Evolutionary conservation across 2,113 vertebrate genomes (phyloP).

Genomic region (Leucopsar rothschildi): DNA sequence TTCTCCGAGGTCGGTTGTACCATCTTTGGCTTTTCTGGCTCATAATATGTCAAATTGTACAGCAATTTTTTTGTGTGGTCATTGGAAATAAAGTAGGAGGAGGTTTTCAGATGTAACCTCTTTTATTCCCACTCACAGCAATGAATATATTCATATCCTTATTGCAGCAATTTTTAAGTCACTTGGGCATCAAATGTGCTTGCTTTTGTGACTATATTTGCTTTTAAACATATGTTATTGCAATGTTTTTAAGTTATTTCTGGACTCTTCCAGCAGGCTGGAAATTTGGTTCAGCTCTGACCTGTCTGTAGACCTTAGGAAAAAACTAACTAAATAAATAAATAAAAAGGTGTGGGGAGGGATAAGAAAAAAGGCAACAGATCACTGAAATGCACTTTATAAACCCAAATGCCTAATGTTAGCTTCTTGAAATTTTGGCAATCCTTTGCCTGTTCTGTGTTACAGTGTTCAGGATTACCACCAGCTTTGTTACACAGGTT

Average conservation of each 20-base stretch:
- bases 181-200: neutral
- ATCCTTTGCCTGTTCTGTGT: neutral
- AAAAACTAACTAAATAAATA: neutral
- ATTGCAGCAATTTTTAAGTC: neutral
- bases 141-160: neutral
- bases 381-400: neutral
- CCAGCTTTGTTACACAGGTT: neutral
- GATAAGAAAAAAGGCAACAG: neutral
- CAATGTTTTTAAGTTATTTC: neutral
- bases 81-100: neutral
- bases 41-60: neutral
- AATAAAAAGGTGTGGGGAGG: accelerated
- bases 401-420: neutral
- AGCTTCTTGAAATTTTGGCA: neutral
- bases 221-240: neutral
- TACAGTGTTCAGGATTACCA: neutral
- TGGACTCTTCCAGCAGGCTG: neutral
- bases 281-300: neutral
- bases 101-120: neutral
- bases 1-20: neutral
- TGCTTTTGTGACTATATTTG: neutral
- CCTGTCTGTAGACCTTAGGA: neutral
- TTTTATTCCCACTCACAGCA: neutral
- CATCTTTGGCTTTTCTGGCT: neutral
- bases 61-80: neutral